Percentiles rank a stretch among this genome's conserved stretches.
Evolutionary conservation across 2,113 vertebrate species (phyloP).

Genomic region (Tretioscincus oriximinensis): DNA sequence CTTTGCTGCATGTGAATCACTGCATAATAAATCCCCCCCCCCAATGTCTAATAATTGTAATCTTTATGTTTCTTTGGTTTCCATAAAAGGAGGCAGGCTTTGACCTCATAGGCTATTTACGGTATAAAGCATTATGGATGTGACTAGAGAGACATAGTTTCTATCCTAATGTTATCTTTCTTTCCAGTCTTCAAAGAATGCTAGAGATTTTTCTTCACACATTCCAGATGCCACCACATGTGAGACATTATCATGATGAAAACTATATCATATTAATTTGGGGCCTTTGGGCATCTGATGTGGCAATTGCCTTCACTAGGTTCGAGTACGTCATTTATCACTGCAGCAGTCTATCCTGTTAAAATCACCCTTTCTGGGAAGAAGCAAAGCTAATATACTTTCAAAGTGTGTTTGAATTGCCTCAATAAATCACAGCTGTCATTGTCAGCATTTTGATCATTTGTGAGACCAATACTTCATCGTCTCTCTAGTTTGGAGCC

Average conservation of each 20-base stretch:
- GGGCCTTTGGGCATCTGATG: constrained; percentile 66
- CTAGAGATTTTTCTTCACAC: constrained; percentile 52
- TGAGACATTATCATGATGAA: constrained; percentile 57
- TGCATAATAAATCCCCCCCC: background rate
- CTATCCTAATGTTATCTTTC: constrained; percentile 9
- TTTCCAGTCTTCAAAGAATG: constrained; percentile 20
- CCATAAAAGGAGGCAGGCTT: background rate
- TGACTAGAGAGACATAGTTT: constrained; percentile 12
- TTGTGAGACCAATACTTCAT: constrained; percentile 71
- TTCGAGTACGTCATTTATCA: constrained; percentile 74
- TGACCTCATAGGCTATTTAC: constrained; percentile 18
- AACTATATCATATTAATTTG: constrained; percentile 57
- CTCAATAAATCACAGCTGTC: constrained; percentile 80
- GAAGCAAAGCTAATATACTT: constrained; percentile 76
- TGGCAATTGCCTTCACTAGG: constrained; percentile 69
- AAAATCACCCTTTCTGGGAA: constrained; percentile 72
- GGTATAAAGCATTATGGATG: constrained; percentile 4
- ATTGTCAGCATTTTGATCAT: constrained; percentile 72
- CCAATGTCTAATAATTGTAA: background rate
- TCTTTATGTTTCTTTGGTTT: background rate
- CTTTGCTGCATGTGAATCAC: too few relatives aligned
- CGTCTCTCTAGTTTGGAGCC: constrained; percentile 50
- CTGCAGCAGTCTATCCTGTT: constrained; percentile 48
- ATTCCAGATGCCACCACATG: constrained; percentile 36
- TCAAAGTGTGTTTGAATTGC: constrained; percentile 77